Evolutionary conservation across 1,140 invertebrate genomes (phyloP), one percentile per base, ranked within the genome.

Genomic region (Hycleus cichorii): DNA sequence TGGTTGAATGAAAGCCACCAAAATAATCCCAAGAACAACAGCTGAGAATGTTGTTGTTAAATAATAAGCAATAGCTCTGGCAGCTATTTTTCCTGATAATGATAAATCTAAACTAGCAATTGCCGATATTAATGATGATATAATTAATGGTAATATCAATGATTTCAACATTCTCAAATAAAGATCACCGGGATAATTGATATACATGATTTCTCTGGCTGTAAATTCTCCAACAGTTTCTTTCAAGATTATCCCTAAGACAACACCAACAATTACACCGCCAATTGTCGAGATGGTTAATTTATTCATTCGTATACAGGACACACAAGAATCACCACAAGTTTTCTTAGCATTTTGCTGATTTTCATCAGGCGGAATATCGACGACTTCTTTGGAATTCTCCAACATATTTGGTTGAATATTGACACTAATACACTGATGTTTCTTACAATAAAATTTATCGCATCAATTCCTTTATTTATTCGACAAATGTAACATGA

Each of bases 161-260:
- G 83, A 82, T 72, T 89, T 88, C 8, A 90, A 76, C 81, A 88
- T 87, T 26, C 84, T 76, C 2, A 89, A 75, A 69, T 89, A 89
- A 12, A 89, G 64, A 62, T 89, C 85, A 11, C 84, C 85, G 0
- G 78, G 68, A 69, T 82, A 86, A 42, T 83, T 79, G 4, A 90
- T 77, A 69, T 89, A 89, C 79, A 85, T 85, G n/a, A 82, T 75
- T 58, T 82, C 76, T 10, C 82, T 67, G 9, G 74, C 65, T 0
- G 77, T 73, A 80, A 81, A 83, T 64, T 71, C 58, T 48, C 74
- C 68, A 0, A 69, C 56, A 4, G 65, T 58, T 38, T 64, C 64
- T 63, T 78, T 77, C 5, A 88, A 69, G 47, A 79, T 75, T 24
- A 88, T 77, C 2, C 87, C 87, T 2, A 89, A 65, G 25, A 75